phyloP scores from a whole-genome alignment of 1,140 invertebrate genomes.

The Drosophila elegans region DNA sequence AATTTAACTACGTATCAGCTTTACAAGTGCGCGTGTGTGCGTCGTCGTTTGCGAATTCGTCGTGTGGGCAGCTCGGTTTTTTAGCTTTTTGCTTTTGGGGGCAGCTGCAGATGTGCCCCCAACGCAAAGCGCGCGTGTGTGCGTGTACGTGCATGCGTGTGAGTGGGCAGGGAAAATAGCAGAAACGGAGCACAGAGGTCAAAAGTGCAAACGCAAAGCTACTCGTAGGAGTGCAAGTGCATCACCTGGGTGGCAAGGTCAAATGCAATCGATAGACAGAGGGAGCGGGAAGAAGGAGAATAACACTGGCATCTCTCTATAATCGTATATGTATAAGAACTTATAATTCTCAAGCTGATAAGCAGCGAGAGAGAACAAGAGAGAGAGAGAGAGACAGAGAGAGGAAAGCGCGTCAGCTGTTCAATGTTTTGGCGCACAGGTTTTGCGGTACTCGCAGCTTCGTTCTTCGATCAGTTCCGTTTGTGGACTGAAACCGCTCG shows the following conservation, averaged over 20 bases:
- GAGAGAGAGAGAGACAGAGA: conserved; percentile 14
- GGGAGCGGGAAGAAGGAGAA: background rate
- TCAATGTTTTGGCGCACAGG: conserved; percentile 74
- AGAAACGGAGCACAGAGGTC: conserved; percentile 61
- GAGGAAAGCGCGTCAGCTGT: conserved; percentile 62
- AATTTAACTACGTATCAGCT: conserved; percentile 44
- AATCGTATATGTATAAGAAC: background rate
- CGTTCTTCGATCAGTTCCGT: conserved; percentile 69
- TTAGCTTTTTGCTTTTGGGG: conserved; percentile 3
- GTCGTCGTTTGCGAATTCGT: conserved; percentile 10
- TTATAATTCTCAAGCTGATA: conserved; percentile 65
- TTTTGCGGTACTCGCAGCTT: conserved; percentile 50
- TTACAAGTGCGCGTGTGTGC: conserved; percentile 24
- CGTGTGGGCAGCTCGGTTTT: conserved; percentile 1
- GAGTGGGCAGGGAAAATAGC: conserved; percentile 19
- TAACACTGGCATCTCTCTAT: conserved; percentile 4
- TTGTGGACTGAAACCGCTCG: conserved; percentile 69
- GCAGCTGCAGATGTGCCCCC: conserved; percentile 51
- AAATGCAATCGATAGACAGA: background rate
- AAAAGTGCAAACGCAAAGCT: conserved; percentile 60
- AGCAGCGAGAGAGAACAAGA: conserved; percentile 26
- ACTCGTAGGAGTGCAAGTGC: background rate
- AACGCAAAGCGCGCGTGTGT: conserved; percentile 20
- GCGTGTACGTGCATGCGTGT: conserved; percentile 22
- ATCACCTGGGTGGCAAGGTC: conserved; percentile 13